Evolutionary conservation across 2,113 vertebrate genomes (phyloP), one percentile per base, ranked within the genome.

Genomic region (Pluvianellus socialis): DNA sequence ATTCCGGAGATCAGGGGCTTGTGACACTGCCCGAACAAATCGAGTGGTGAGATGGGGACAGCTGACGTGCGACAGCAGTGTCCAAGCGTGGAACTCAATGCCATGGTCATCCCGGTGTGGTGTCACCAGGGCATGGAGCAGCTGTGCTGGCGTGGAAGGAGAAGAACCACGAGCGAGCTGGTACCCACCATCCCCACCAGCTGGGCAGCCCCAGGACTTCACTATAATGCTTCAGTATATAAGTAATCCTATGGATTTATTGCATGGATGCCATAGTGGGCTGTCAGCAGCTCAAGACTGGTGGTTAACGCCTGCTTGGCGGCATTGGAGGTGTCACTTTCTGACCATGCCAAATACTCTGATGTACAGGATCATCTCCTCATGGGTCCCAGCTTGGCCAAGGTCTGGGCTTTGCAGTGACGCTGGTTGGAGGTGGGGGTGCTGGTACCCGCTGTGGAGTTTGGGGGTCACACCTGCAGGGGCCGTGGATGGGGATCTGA

Each of bases 61-160:
- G 47, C 63, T 49, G 21, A 24, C 2, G 13, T 1, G 3, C 15
- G 30, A 27, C 17, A 44, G 55, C 38, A 7, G 6, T 4, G 9
- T 44, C 50, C 24, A 13, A 33, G 35, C 0, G 0, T 24, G 40
- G 47, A 30, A 6, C 27, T 11, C 2, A 2, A 12, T 14, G n/a
- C 32, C 4, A 4, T 45, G 27, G 33, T 56, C 63, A 23, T 12
- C 32, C 38, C 0, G 0, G 28, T 6, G 35, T 14, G 24, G 33
- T 66, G 38, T 66, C 71, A n/a, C 16, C 63, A 71, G 22, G 49
- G 20, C 10, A 18, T 1, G 28, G 58, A 83, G 58, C 35, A 50
- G 35, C 9, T 30, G 53, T 44, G 45, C 32, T 30, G 71, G 45
- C 0, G 4, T 18, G 44, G 50, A 58, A 28, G 28, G 40, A 55